Evolutionary conservation across 30 jellyfish, hydroid and myxozoan genomes (phyloP), one percentile per base, ranked within the genome.

Genomic region (Sanderia malayensis): DNA sequence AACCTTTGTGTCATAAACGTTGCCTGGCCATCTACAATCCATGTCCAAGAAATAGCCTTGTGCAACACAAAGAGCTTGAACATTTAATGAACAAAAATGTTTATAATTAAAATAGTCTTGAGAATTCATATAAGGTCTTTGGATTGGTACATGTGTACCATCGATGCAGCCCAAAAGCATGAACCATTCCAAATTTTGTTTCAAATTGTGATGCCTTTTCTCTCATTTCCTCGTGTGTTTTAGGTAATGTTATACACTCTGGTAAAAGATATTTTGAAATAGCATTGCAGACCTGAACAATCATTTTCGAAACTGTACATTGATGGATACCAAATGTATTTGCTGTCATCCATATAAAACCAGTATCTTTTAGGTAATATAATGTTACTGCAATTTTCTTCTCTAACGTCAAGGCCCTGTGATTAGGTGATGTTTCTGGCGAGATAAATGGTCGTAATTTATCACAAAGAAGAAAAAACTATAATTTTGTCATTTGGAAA

Each of bases 41-140:
- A 18, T 31, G 72, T 60, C 72, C 72, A 60, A 4, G 19, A 55
- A 55, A 19, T 25, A 23, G 47, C 22, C 72, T 31, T 31, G 45
- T 27, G 47, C 45, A 60, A 4, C 72, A 25, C 72, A 60, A 27
- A 60, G 55, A 60, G 72, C 55, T 60, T 60, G 72, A 60, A 60
- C 72, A 31, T 31, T 60, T 13, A 60, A 27, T 7, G 72, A 60
- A 23, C 7, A 60, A 18, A 27, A 27, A n/a, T 49, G 11, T 19
- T 60, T 60, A 52, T 60, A 60, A 31, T 31, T 13, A 60, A 25
- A 60, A 31, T 60, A 60, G 19, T 60, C 72, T 60, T 60, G 72
- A 25, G 72, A 60, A 9, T 60, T 52, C 20, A 25, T 31, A 7
- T 7, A 2, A 19, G 72, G 72, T 60, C 72, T 25, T 2, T 2